These are phyloP conservation scores for Notamacropus eugenii DNA, from an alignment of 2,797 vertebrate species.

Conservation along the genomic window DNA sequence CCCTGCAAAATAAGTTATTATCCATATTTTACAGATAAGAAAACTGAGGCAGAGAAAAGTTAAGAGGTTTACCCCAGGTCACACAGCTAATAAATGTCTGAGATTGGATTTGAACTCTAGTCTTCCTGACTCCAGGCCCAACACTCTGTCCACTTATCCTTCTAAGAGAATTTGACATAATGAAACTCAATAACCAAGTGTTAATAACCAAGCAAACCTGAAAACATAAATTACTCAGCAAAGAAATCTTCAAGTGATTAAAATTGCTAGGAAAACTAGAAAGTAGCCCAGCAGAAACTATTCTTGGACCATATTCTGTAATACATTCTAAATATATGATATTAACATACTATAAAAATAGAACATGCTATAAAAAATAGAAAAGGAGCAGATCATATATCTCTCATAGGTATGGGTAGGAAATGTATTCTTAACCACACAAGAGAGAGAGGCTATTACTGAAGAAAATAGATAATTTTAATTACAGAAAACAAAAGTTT, in stretches of 20 bases:
- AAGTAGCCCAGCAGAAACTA: not conserved
- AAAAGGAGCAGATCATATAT: not conserved
- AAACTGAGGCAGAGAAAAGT: no score
- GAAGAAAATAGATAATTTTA: no score
- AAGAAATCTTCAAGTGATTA: not conserved
- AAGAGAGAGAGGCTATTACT: no score
- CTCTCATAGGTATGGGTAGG: not conserved
- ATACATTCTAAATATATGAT: not conserved
- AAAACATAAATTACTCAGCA: not conserved
- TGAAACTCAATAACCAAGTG: not conserved
- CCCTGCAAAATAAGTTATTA: no score
- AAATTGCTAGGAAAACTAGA: not conserved
- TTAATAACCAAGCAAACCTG: no score
- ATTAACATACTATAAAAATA: not conserved
- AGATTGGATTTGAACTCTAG: no score
- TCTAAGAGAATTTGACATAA: no score
- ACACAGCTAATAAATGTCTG: not conserved
- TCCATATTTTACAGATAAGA: no score
- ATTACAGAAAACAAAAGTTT: no score
- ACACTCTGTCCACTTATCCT: no score
- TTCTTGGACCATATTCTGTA: not conserved
- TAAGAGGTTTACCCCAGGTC: not conserved
- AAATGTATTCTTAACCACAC: not conserved
- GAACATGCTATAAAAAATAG: not conserved
- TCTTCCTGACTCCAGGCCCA: not conserved